phyloP scores from a whole-genome alignment of 2,113 vertebrate species.

The Ranitomeya imitator region DNA sequence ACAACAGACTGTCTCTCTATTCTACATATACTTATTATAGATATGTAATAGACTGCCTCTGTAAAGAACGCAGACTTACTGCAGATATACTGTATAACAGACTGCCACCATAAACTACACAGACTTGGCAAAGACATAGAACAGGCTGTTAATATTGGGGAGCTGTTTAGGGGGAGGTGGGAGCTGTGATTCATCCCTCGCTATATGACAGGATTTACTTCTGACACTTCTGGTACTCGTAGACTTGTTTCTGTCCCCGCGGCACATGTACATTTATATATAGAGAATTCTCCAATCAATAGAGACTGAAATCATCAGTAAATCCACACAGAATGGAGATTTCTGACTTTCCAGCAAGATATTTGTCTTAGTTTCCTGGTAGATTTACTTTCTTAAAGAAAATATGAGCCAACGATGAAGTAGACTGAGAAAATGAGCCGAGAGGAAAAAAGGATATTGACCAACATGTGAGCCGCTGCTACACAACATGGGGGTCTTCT shows the following conservation, averaged over 20 bases:
- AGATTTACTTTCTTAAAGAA: slow-evolving; percentile 18
- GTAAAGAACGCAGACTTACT: too few species aligned
- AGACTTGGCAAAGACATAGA: too few species aligned
- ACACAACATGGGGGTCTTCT: neutral
- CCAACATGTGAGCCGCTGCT: neutral
- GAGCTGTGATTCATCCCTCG: neutral
- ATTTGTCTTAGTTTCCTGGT: neutral
- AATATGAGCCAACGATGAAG: neutral
- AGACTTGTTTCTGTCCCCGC: neutral
- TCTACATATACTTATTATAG: too few species aligned
- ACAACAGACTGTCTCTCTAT: too few species aligned
- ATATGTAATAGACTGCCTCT: too few species aligned
- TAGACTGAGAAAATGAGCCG: neutral
- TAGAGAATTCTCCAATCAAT: neutral
- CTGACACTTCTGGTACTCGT: neutral
- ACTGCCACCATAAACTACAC: too few species aligned
- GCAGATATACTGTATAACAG: too few species aligned
- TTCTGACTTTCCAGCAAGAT: neutral
- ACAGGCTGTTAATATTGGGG: too few species aligned
- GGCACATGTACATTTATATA: neutral
- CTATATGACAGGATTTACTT: neutral
- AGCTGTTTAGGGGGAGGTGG: neutral
- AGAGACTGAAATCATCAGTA: neutral
- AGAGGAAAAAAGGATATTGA: neutral
- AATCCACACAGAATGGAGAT: slow-evolving; percentile 11